Evolutionary conservation across 2,888 invertebrate species (phyloP).

Genomic region (Lycia hirtaria): DNA sequence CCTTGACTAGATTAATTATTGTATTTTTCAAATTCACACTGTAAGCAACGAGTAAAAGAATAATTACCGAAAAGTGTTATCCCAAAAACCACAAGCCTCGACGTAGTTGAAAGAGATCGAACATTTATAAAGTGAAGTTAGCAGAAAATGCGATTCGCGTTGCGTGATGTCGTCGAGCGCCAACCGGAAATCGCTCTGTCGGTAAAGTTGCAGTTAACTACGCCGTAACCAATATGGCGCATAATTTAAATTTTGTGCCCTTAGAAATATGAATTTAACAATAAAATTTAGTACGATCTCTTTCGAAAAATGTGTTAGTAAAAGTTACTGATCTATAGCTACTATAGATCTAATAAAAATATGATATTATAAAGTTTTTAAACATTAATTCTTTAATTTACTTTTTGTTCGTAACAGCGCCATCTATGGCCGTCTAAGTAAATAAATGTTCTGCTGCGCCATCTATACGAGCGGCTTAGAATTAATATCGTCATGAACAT

Average conservation of each 20-base stretch:
- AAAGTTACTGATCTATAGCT: too few relatives aligned
- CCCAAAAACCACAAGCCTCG: conserved; percentile 80
- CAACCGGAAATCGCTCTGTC: conserved; percentile 73
- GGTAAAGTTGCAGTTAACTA: conserved; percentile 74
- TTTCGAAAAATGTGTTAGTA: too few relatives aligned
- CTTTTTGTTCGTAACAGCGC: too few relatives aligned
- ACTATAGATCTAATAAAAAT: too few relatives aligned
- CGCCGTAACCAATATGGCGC: conserved; percentile 56
- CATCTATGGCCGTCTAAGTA: too few relatives aligned
- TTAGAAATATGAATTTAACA: too few relatives aligned
- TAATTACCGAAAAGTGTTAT: conserved; percentile 82
- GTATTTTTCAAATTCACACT: conserved; percentile 50
- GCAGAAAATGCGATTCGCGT: conserved; percentile 68
- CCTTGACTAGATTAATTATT: conserved; percentile 51
- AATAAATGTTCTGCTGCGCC: too few relatives aligned
- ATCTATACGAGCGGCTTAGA: too few relatives aligned
- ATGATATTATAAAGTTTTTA: too few relatives aligned
- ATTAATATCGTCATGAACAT: too few relatives aligned
- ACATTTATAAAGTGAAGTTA: conserved; percentile 81
- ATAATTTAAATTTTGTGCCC: not conserved
- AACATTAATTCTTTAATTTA: too few relatives aligned
- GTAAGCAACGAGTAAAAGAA: conserved; percentile 63
- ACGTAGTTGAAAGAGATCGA: conserved; percentile 82
- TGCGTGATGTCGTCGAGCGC: conserved; percentile 77
- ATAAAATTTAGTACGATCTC: too few relatives aligned